These are phyloP conservation scores for Chrysolina haemoptera DNA, from an alignment of 2,888 invertebrate species.

Conservation along the genomic window DNA sequence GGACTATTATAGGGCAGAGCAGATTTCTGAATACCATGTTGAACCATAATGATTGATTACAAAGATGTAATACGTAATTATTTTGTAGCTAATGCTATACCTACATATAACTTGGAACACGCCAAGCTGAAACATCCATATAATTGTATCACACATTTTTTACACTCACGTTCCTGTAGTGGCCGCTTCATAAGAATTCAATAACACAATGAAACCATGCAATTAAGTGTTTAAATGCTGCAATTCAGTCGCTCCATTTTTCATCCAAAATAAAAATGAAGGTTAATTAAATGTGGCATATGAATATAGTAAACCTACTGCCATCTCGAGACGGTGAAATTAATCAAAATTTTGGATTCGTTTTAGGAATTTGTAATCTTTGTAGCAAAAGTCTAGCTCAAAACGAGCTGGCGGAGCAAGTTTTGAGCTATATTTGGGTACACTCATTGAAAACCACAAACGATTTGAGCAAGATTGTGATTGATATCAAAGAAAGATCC, in stretches of 20 bases:
- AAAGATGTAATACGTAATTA: not conserved
- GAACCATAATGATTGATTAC: slow-evolving; percentile 2
- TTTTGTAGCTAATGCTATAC: not conserved
- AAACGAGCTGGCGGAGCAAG: too few species aligned
- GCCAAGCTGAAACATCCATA: not conserved
- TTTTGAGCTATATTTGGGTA: too few species aligned
- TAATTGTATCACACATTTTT: not conserved
- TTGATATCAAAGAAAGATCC: too few species aligned
- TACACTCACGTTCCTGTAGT: not conserved
- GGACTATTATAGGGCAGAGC: not conserved
- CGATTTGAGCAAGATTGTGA: too few species aligned
- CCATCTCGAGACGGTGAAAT: too few species aligned
- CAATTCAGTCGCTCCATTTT: not conserved
- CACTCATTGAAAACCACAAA: too few species aligned
- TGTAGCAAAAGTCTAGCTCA: too few species aligned
- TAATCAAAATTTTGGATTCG: too few species aligned
- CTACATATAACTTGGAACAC: not conserved
- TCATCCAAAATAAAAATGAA: not conserved
- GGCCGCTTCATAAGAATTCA: not conserved
- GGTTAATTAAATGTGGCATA: not conserved
- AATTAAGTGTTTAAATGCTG: not conserved
- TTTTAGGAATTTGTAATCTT: too few species aligned
- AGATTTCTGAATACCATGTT: not conserved
- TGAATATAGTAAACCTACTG: too few species aligned
- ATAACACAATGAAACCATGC: not conserved